Evolutionary conservation across 2,797 vertebrate species (phyloP).

Genomic region (Coreius guichenoti): DNA sequence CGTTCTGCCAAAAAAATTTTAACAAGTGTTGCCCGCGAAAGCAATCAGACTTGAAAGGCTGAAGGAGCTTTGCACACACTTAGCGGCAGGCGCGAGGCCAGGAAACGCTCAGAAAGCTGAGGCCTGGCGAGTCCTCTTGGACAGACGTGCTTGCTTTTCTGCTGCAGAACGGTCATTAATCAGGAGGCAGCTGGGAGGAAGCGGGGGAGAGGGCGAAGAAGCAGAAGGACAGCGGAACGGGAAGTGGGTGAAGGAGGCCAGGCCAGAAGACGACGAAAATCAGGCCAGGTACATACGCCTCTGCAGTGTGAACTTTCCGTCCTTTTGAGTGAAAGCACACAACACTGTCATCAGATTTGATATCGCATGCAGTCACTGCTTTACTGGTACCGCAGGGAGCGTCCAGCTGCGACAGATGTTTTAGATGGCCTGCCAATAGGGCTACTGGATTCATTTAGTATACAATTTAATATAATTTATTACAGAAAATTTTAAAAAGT

Average conservation of each 20-base stretch:
- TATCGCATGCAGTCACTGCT: not conserved
- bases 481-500: not conserved
- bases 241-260: conserved; percentile 55
- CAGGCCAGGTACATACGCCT: conserved; percentile 61
- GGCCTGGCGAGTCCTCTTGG: conserved; percentile 52
- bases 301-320: conserved; percentile 22
- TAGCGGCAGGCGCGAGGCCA: conserved; percentile 60
- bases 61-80: conserved; percentile 67
- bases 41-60: conserved; percentile 71
- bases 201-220: conserved; percentile 61
- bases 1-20: conserved; percentile 59
- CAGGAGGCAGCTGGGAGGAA: conserved; percentile 76
- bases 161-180: conserved; percentile 68
- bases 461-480: not conserved
- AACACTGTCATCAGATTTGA: conserved; percentile 8
- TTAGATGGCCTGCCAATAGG: not conserved
- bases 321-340: conserved; percentile 20
- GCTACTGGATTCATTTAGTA: not conserved
- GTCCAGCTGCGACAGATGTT: not conserved
- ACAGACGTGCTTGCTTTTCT: conserved; percentile 51
- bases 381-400: not conserved
- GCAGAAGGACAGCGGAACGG: conserved; percentile 55
- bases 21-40: conserved; percentile 71
- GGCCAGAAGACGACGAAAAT: conserved; percentile 48
- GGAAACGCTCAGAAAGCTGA: conserved; percentile 64